A percentile compares a stretch with the other conserved stretches of the same genome.
These are phyloP conservation scores for Phyllostomus discolor DNA, from an alignment of 2,113 vertebrate species.

Conservation along the genomic window DNA sequence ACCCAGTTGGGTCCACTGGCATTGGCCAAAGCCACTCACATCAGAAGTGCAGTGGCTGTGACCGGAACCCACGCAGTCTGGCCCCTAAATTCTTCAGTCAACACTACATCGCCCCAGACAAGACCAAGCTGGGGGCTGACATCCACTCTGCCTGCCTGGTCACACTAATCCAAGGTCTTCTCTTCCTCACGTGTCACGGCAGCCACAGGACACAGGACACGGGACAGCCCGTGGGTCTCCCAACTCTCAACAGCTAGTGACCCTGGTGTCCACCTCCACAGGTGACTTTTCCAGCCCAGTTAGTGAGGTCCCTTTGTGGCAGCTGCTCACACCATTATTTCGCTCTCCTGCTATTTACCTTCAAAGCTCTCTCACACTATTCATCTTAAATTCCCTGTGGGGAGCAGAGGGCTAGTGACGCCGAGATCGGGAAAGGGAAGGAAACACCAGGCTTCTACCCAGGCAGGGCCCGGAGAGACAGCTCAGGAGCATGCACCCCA, in stretches of 20 bases:
- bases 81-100: neutral
- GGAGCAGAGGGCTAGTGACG: neutral
- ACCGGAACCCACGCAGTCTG: neutral
- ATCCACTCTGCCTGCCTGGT: neutral
- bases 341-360: neutral
- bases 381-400: neutral
- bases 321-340: neutral
- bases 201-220: neutral
- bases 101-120: neutral
- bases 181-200: neutral
- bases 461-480: neutral
- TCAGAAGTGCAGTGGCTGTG: neutral
- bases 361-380: neutral
- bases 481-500: no score
- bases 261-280: accelerated
- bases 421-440: neutral
- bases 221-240: neutral
- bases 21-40: neutral
- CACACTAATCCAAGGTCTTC: no score
- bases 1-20: neutral
- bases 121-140: no score
- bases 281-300: neutral
- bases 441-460: neutral
- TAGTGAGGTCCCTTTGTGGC: neutral
- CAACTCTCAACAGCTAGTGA: neutral